Evolutionary conservation across 92 coral and sea anemone species (phyloP).

Genomic region (Nematostella vectensis): DNA sequence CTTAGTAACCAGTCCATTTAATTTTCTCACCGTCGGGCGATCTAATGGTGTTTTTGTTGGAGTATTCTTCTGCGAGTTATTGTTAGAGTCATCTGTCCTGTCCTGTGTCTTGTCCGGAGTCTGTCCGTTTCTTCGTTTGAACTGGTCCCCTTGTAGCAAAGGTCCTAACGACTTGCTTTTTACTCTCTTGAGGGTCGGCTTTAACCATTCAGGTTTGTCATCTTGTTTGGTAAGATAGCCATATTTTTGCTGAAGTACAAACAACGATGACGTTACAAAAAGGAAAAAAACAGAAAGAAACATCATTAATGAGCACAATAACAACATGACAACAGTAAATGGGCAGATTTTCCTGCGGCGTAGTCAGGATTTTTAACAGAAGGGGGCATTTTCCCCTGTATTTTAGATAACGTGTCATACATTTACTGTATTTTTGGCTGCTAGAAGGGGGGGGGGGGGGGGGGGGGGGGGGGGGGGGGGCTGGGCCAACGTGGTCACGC

Average conservation of each 20-base stretch:
- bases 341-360: too few relatives aligned
- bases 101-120: slow-evolving; percentile 1
- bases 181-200: slow-evolving; percentile 29
- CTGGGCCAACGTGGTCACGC: too few relatives aligned
- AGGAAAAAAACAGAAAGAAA: too few relatives aligned
- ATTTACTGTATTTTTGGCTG: too few relatives aligned
- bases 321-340: too few relatives aligned
- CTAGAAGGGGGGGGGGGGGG: too few relatives aligned
- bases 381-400: too few relatives aligned
- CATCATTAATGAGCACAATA: too few relatives aligned
- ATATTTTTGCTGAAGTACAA: neutral
- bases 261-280: neutral
- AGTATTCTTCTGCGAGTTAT: neutral
- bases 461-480: too few relatives aligned
- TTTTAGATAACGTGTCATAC: too few relatives aligned
- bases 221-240: slow-evolving; percentile 6
- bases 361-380: too few relatives aligned
- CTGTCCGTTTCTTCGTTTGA: slow-evolving; percentile 7
- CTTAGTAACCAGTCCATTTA: slow-evolving; percentile 3
- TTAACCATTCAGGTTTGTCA: slow-evolving; percentile 60
- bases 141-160: slow-evolving; percentile 22
- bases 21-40: neutral
- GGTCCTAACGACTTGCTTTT: slow-evolving; percentile 9
- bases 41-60: neutral
- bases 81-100: neutral